Percentiles rank a stretch among this genome's conserved stretches.
phyloP scores from a whole-genome alignment of 2,888 invertebrate genomes.

The Druceiella hillmani region DNA sequence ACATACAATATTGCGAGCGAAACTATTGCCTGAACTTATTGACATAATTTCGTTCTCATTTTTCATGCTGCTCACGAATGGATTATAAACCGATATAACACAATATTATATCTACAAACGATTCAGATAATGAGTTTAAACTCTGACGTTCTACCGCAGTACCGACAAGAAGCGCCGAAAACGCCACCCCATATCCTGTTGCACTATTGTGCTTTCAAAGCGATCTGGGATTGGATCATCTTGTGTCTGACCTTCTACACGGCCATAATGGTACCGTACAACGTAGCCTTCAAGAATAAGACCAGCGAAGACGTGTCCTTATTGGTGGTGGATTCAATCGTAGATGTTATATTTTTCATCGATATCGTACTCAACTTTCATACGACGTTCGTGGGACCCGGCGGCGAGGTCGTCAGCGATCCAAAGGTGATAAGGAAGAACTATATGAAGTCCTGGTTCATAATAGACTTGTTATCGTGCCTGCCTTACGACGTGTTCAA shows the following conservation, averaged over 20 bases:
- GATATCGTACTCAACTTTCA: constrained; percentile 99
- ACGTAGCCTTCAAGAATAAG: constrained; percentile 99
- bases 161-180: constrained; percentile 98
- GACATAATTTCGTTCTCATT: neutral
- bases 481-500: constrained; percentile 99
- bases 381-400: constrained; percentile 98
- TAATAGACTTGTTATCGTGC: constrained; percentile 97
- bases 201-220: constrained; percentile 99
- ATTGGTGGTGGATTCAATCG: constrained; percentile 94
- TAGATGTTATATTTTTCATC: constrained; percentile 99
- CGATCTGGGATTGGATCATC: constrained; percentile 99
- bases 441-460: constrained; percentile 99
- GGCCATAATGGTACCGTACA: constrained; percentile 98
- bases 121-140: constrained; percentile 94
- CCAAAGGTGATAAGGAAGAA: constrained; percentile 98
- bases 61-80: neutral
- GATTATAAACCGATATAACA: no score
- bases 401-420: constrained; percentile 96
- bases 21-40: neutral
- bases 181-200: constrained; percentile 99
- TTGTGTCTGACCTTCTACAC: constrained; percentile 99
- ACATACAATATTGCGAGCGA: neutral
- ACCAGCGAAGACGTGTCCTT: constrained; percentile 94
- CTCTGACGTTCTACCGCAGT: constrained; percentile 97
- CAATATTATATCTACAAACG: no score